Percentiles rank a stretch among this genome's conserved stretches.
phyloP scores from a whole-genome alignment of 2,888 invertebrate species.

The Volucella inflata region DNA sequence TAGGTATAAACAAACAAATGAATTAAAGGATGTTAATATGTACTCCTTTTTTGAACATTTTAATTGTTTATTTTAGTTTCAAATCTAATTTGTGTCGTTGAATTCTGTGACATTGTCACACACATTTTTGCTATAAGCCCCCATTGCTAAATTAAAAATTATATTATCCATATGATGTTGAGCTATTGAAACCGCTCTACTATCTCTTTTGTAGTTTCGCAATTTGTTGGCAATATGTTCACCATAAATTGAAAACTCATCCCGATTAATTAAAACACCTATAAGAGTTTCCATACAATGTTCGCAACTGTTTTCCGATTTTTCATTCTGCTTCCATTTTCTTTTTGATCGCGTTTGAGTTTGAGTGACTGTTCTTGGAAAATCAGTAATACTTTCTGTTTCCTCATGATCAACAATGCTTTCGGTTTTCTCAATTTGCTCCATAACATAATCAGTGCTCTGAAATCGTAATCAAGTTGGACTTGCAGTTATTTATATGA shows the following conservation, averaged over 20 bases:
- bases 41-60: too few relatives aligned
- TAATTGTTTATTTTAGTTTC: neutral
- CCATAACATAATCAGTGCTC: neutral
- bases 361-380: neutral
- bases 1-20: too few relatives aligned
- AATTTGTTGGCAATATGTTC: constrained; percentile 45
- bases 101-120: neutral
- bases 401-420: neutral
- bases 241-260: constrained; percentile 42
- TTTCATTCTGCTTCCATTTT: neutral
- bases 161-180: constrained; percentile 47
- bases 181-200: constrained; percentile 32
- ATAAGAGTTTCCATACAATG: constrained; percentile 31
- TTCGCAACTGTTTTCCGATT: neutral
- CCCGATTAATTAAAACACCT: constrained; percentile 37
- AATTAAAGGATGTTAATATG: too few relatives aligned
- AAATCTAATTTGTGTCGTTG: neutral
- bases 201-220: constrained; percentile 20
- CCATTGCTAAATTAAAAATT: constrained; percentile 45
- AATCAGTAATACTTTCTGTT: neutral
- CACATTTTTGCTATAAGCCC: constrained; percentile 29
- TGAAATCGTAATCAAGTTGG: neutral
- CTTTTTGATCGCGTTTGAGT: neutral
- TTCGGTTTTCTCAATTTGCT: neutral
- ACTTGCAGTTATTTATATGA: neutral